Percentiles rank a stretch among this genome's conserved stretches.
Evolutionary conservation across 2,113 vertebrate species (phyloP).

Genomic region (Burhinus oedicnemus): DNA sequence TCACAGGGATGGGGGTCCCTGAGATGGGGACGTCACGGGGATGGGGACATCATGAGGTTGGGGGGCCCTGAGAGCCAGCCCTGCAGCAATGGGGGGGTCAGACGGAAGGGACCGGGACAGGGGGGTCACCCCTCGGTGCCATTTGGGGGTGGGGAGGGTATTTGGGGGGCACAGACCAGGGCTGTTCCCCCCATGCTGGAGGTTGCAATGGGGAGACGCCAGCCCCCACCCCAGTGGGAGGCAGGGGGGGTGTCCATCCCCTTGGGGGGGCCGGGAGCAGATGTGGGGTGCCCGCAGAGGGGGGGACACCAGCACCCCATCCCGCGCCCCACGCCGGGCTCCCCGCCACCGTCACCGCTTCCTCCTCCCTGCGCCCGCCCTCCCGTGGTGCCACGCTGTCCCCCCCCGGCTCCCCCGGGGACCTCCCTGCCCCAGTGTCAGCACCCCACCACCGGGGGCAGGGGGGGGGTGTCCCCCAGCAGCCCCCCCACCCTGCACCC

Average conservation of each 20-base stretch:
- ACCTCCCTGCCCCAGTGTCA: background rate
- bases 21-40: background rate
- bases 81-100: fast-evolving
- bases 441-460: no score
- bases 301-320: background rate
- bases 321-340: background rate
- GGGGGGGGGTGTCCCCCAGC: background rate
- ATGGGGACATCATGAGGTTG: no score
- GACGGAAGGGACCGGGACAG: fast-evolving
- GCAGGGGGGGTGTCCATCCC: no score
- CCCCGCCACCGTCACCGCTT: background rate
- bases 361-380: background rate
- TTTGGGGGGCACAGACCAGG: background rate
- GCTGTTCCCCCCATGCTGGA: fast-evolving
- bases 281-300: background rate
- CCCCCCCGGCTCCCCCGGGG: background rate
- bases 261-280: fast-evolving
- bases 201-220: background rate
- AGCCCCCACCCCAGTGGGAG: fast-evolving
- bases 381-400: background rate
- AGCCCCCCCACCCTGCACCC: fast-evolving
- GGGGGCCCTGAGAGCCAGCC: background rate
- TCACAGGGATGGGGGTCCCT: background rate
- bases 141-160: background rate
- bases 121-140: fast-evolving